Percentiles rank a stretch among this genome's conserved stretches.
phyloP scores from a whole-genome alignment of 2,113 vertebrate genomes.

The Dinomys branickii region DNA sequence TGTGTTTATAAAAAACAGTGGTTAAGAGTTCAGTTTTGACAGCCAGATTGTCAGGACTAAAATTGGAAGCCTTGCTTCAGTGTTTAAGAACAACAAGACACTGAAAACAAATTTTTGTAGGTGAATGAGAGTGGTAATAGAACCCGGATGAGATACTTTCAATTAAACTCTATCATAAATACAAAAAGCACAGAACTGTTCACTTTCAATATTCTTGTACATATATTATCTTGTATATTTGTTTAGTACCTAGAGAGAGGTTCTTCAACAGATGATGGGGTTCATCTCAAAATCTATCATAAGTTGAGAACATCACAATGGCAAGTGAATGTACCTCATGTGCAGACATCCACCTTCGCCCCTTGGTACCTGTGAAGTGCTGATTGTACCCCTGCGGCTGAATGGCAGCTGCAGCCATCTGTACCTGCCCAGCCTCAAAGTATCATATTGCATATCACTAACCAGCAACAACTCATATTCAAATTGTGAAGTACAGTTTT shows the following conservation, averaged over 20 bases:
- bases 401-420: neutral
- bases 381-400: too few species aligned
- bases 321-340: too few species aligned
- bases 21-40: neutral
- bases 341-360: neutral
- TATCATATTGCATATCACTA: neutral
- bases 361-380: too few species aligned
- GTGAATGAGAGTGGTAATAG: neutral
- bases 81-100: neutral
- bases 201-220: neutral
- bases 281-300: too few species aligned
- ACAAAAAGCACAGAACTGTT: neutral
- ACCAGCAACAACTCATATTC: neutral
- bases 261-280: accelerated
- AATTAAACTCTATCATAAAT: neutral
- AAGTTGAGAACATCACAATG: neutral
- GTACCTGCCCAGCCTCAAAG: neutral
- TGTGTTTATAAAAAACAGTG: neutral
- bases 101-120: neutral
- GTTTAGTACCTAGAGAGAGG: neutral
- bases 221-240: neutral
- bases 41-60: neutral
- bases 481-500: neutral
- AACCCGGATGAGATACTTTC: neutral
- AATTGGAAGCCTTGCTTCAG: neutral